Evolutionary conservation across 2,113 vertebrate species (phyloP).

Genomic region (Ammodytes marinus): DNA sequence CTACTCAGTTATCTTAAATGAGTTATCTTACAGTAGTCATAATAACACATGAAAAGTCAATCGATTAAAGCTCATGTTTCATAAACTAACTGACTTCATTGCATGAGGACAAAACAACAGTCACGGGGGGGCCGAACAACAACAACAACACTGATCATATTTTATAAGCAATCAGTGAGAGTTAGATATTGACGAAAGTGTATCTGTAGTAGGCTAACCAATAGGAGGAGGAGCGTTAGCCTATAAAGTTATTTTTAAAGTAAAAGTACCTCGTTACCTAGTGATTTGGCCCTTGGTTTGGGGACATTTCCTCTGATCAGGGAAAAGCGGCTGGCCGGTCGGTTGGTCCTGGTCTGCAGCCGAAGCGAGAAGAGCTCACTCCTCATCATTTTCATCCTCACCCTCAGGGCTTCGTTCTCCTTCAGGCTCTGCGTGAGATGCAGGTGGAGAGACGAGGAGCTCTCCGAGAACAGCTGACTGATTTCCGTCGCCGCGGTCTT

Average conservation of each 20-base stretch:
- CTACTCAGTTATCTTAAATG: too few species aligned
- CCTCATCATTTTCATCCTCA: constrained; percentile 79
- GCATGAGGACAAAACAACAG: too few species aligned
- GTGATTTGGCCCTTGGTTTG: constrained; percentile 62
- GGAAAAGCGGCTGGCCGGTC: constrained; percentile 70
- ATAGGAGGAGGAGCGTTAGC: background rate
- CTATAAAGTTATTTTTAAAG: background rate
- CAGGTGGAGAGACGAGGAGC: constrained; percentile 67
- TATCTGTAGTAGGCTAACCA: background rate
- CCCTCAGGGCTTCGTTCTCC: constrained; percentile 79
- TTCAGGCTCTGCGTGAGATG: constrained; percentile 77
- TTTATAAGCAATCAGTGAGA: background rate
- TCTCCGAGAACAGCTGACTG: constrained; percentile 78
- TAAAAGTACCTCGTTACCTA: constrained; percentile 46
- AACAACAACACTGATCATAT: too few species aligned
- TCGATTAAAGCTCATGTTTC: too few species aligned
- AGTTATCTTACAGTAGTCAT: too few species aligned
- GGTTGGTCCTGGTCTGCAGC: constrained; percentile 72
- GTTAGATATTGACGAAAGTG: too few species aligned
- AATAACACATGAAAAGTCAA: too few species aligned
- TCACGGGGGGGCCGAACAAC: too few species aligned
- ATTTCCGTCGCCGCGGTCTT: constrained; percentile 79
- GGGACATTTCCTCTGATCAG: constrained; percentile 36
- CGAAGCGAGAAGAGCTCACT: constrained; percentile 77
- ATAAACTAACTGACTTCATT: too few species aligned